Conservation (phyloP, 2,113 vertebrate genomes). For the Sitta europaea region DNA sequence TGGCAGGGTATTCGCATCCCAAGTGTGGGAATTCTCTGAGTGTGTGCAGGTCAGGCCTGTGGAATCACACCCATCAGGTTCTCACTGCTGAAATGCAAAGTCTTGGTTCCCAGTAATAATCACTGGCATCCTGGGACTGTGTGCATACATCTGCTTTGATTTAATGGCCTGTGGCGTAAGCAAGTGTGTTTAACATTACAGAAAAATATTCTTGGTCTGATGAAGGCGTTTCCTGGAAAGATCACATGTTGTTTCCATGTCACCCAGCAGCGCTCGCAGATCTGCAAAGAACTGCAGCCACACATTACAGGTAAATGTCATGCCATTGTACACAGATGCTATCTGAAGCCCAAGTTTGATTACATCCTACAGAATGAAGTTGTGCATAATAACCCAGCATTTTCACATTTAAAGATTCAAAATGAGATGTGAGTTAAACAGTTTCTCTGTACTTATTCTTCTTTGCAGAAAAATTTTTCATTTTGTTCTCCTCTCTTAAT, state of each 20-base stretch:
- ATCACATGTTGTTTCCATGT: conserved; percentile 85
- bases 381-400: neutral
- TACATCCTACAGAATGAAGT: neutral
- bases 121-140: neutral
- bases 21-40: neutral
- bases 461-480: neutral
- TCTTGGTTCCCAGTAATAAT: neutral
- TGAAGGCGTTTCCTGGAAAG: conserved; percentile 83
- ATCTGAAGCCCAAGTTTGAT: neutral
- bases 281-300: conserved; percentile 78
- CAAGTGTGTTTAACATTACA: conserved; percentile 70
- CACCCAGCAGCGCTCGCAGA: conserved; percentile 80
- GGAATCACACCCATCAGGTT: neutral
- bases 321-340: neutral
- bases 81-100: neutral
- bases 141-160: conserved; percentile 57
- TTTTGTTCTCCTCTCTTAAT: neutral
- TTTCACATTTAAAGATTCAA: neutral
- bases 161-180: conserved; percentile 50
- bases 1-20: neutral
- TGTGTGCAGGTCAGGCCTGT: neutral
- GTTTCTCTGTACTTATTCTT: neutral
- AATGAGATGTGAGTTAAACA: neutral
- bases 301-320: conserved; percentile 78
- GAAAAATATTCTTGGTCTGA: conserved; percentile 82